Conservation (phyloP, 2,797 vertebrate genomes). For the Sebastes minor region DNA sequence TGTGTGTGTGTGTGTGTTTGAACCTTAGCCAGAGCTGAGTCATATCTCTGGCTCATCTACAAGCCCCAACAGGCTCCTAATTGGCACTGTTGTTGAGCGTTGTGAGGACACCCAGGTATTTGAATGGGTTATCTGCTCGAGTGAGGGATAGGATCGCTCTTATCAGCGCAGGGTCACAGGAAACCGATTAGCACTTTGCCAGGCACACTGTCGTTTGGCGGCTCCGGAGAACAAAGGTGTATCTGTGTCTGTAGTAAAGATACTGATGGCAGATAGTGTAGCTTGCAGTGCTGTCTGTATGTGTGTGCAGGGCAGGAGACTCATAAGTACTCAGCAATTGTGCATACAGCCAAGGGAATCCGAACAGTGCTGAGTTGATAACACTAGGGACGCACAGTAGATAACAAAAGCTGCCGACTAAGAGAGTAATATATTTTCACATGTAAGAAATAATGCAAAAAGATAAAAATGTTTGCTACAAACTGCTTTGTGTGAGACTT, state of each 20-base stretch:
- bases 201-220: conserved; percentile 46
- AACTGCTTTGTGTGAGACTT: conserved; percentile 25
- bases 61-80: conserved; percentile 76
- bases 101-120: conserved; percentile 73
- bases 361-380: conserved; percentile 27
- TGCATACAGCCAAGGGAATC: conserved; percentile 5
- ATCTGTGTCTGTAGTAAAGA: conserved; percentile 62
- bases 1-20: conserved; percentile 49
- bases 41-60: conserved; percentile 78
- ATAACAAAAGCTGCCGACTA: conserved; percentile 7
- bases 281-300: conserved; percentile 28
- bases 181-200: conserved; percentile 72
- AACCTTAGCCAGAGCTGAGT: conserved; percentile 69
- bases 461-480: neutral
- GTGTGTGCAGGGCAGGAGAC: neutral
- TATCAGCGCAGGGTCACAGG: conserved; percentile 74
- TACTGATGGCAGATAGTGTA: conserved; percentile 63
- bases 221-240: conserved; percentile 71
- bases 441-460: neutral
- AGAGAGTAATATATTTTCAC: conserved; percentile 7
- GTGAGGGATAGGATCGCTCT: conserved; percentile 71
- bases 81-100: conserved; percentile 72
- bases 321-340: conserved; percentile 7
- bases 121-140: conserved; percentile 71
- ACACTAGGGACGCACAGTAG: neutral